Evolutionary conservation across 2,113 vertebrate species (phyloP).

Genomic region (Peromyscus maniculatus): DNA sequence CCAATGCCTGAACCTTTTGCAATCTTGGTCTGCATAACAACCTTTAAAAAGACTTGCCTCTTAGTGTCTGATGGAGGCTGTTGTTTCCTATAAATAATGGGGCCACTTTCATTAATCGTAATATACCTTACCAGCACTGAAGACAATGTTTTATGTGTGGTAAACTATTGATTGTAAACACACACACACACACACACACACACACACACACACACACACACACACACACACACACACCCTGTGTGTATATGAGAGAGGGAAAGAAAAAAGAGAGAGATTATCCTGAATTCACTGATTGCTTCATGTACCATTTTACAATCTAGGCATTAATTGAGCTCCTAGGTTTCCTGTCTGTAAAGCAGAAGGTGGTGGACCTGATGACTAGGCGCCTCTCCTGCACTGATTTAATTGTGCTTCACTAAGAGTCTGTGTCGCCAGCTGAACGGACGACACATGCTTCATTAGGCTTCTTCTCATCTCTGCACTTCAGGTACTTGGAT

Average conservation of each 20-base stretch:
- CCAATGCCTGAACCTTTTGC: not conserved
- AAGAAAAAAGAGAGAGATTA: not conserved
- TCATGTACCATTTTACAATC: not conserved
- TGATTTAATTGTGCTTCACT: conserved; percentile 60
- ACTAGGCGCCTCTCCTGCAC: not conserved
- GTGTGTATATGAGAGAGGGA: not conserved
- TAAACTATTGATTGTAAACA: not conserved
- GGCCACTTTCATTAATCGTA: conserved; percentile 13
- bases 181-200: not conserved
- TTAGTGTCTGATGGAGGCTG: not conserved
- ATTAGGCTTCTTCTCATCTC: conserved; percentile 67
- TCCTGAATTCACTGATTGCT: not conserved
- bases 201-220: not conserved
- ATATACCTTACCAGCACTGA: not conserved
- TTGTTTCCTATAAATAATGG: not conserved
- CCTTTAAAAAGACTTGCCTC: not conserved
- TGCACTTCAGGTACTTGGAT: conserved; percentile 71
- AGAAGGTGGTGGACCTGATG: conserved; percentile 36
- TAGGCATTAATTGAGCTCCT: conserved; percentile 37
- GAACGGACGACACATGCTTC: conserved; percentile 65
- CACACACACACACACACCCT: not conserved
- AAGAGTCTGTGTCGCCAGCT: not conserved
- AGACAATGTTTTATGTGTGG: not conserved
- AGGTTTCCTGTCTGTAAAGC: conserved; percentile 62
- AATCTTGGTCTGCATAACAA: not conserved